These are phyloP conservation scores for Schizothorax lantsangensis DNA, from an alignment of 2,797 vertebrate species.

Conservation along the genomic window DNA sequence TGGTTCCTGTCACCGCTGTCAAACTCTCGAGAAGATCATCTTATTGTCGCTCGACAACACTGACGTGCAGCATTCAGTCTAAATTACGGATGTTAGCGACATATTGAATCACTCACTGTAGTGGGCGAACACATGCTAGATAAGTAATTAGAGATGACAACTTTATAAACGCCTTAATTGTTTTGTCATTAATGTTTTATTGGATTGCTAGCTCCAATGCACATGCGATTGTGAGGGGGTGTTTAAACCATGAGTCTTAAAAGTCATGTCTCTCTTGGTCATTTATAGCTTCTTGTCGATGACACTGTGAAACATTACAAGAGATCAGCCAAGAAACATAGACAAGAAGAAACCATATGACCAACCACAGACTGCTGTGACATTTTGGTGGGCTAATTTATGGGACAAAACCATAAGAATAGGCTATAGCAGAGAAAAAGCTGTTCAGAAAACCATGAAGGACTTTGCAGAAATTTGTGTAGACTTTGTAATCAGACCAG, in stretches of 20 bases:
- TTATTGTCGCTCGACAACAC: slow-evolving; percentile 1
- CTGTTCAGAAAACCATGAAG: neutral
- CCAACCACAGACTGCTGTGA: neutral
- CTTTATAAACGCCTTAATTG: slow-evolving; percentile 29
- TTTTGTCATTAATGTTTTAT: slow-evolving; percentile 42
- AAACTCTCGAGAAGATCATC: slow-evolving; percentile 4
- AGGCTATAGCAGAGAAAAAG: neutral
- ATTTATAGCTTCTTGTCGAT: neutral
- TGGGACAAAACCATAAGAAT: neutral
- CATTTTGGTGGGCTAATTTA: neutral
- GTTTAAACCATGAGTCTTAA: slow-evolving; percentile 16
- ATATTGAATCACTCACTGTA: slow-evolving; percentile 8
- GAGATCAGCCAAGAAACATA: neutral
- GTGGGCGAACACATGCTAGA: slow-evolving; percentile 5
- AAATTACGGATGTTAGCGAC: slow-evolving; percentile 6
- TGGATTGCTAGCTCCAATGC: neutral
- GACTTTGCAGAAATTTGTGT: neutral
- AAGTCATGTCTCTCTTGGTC: neutral
- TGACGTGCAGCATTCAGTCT: slow-evolving; percentile 18
- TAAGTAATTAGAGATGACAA: slow-evolving; percentile 27
- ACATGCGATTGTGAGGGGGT: neutral
- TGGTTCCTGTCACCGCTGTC: neutral
- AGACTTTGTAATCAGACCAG: neutral
- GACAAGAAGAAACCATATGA: neutral
- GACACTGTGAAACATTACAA: neutral